A percentile compares a stretch with the other conserved stretches of the same genome.
These are phyloP conservation scores for Ptychodera flava DNA, from an alignment of 35 echinoderm and acorn worm species.

Conservation along the genomic window DNA sequence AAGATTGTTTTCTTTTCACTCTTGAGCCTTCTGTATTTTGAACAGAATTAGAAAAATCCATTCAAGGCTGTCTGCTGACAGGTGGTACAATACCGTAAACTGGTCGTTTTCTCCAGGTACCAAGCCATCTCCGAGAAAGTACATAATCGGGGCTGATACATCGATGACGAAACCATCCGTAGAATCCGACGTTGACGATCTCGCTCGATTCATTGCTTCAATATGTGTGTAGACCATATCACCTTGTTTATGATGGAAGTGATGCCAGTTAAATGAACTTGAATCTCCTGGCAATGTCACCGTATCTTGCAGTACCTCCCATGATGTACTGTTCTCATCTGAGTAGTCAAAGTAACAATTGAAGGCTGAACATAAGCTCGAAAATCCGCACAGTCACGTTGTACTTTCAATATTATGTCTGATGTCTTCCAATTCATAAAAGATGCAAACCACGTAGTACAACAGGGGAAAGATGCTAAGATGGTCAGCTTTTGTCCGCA, in stretches of 20 bases:
- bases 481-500: too few species aligned
- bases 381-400: too few species aligned
- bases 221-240: conserved; percentile 29
- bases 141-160: conserved; percentile 29
- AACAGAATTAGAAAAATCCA: too few species aligned
- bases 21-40: too few species aligned
- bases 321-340: not conserved
- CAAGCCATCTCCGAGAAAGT: conserved; percentile 26
- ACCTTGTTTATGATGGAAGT: conserved; percentile 40
- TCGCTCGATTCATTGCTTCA: conserved; percentile 27
- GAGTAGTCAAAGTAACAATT: too few species aligned
- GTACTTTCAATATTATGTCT: too few species aligned
- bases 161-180: conserved; percentile 34
- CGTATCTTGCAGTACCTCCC: conserved; percentile 35
- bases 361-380: too few species aligned
- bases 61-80: too few species aligned
- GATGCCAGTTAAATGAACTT: conserved; percentile 45
- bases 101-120: conserved; percentile 23
- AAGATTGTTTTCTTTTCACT: too few species aligned
- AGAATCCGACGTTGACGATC: not conserved
- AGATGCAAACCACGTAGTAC: too few species aligned
- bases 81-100: conserved; percentile 41
- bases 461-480: too few species aligned
- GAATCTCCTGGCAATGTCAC: conserved; percentile 9
- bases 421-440: too few species aligned